Evolutionary conservation across 2,888 invertebrate genomes (phyloP).

Genomic region (Apodemia mormo): DNA sequence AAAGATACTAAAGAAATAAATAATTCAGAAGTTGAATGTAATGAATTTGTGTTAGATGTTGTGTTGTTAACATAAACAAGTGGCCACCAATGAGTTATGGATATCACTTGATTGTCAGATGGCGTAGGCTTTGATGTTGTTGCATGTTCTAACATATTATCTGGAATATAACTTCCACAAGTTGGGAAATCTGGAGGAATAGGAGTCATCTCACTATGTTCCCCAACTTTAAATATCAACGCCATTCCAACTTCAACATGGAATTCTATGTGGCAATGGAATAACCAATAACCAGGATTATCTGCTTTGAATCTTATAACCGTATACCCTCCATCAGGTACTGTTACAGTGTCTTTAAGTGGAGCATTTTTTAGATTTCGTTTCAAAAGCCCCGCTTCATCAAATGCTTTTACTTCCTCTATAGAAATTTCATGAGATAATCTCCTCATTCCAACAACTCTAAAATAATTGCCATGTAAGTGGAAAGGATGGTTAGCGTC

Average conservation of each 20-base stretch:
- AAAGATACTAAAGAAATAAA: constrained; percentile 51
- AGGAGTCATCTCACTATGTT: constrained; percentile 87
- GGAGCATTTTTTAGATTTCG: constrained; percentile 89
- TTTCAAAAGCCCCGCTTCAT: constrained; percentile 85
- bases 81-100: constrained; percentile 77
- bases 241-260: constrained; percentile 96
- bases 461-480: constrained; percentile 92
- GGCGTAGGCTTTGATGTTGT: constrained; percentile 59
- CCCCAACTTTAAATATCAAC: constrained; percentile 91
- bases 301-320: constrained; percentile 91
- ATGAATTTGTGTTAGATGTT: constrained; percentile 48
- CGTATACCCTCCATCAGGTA: constrained; percentile 95
- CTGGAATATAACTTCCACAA: constrained; percentile 86
- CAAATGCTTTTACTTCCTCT: constrained; percentile 85
- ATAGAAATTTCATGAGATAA: constrained; percentile 86
- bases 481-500: constrained; percentile 95
- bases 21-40: constrained; percentile 41
- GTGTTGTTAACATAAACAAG: constrained; percentile 59
- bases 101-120: constrained; percentile 54
- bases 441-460: constrained; percentile 90
- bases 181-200: constrained; percentile 89
- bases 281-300: constrained; percentile 95
- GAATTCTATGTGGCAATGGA: constrained; percentile 96
- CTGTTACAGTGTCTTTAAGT: constrained; percentile 93
- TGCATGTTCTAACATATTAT: constrained; percentile 68